Evolutionary conservation across 2,888 invertebrate genomes (phyloP), one percentile per base, ranked within the genome.

Genomic region (Lepidocyrtinus sp.): DNA sequence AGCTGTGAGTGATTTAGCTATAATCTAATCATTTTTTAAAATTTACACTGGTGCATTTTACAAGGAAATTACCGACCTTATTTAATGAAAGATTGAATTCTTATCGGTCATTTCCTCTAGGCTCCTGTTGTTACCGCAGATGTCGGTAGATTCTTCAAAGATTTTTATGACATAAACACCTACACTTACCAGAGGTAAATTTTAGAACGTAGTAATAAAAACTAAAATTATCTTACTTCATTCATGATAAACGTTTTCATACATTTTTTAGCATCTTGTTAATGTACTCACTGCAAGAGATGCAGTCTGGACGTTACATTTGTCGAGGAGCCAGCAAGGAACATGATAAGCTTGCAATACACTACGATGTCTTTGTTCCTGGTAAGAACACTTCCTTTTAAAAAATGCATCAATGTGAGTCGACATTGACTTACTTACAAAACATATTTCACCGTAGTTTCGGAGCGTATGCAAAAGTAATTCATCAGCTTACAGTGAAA

Each of bases 161-260:
- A 85, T 62, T 85, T 85, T 65, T 84, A 83, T 65, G 83, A 85
- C 64, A 74, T 82, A 0, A 75, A 71, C 19, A 77, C 83, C 1
- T 85, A 85, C 68, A 75, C 67, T 0, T 85, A 85, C 26, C 85
- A 85, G 22, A n/a, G n/a, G n/a, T n/a, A n/a, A n/a, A n/a, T n/a
- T n/a, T n/a, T n/a, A n/a, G n/a, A n/a, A n/a, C n/a, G n/a, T n/a
- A n/a, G n/a, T n/a, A n/a, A n/a, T n/a, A n/a, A n/a, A n/a, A n/a
- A n/a, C n/a, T n/a, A n/a, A n/a, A n/a, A n/a, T n/a, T n/a, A n/a
- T n/a, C n/a, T n/a, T n/a, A n/a, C n/a, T n/a, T n/a, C n/a, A n/a
- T n/a, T n/a, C n/a, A n/a, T n/a, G n/a, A n/a, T n/a, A n/a, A n/a
- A n/a, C n/a, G n/a, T n/a, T n/a, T n/a, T n/a, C n/a, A n/a, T n/a